Conservation (phyloP, 53 echinoderm and acorn worm genomes). For the Stichopus horrens region DNA sequence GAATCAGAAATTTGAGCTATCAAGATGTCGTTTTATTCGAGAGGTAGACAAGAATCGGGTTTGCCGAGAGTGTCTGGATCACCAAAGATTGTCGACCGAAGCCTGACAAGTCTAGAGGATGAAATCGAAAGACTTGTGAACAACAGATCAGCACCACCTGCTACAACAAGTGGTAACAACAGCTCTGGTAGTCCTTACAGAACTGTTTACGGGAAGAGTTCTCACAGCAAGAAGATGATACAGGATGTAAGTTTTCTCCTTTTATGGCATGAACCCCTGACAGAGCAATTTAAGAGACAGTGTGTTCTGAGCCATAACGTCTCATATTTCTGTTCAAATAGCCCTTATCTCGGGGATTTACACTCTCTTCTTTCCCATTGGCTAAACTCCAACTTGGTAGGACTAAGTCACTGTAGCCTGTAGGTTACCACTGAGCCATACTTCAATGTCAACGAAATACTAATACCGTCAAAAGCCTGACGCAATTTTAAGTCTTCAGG, state of each 20-base stretch:
- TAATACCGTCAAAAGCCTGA: too few relatives aligned
- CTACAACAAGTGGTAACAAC: slow-evolving; percentile 11
- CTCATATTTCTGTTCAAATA: too few relatives aligned
- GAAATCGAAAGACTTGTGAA: slow-evolving; percentile 87
- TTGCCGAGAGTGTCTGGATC: slow-evolving; percentile 71
- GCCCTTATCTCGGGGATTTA: too few relatives aligned
- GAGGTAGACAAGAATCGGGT: slow-evolving; percentile 59
- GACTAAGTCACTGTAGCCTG: too few relatives aligned
- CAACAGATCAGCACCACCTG: slow-evolving; percentile 81
- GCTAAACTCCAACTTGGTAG: too few relatives aligned
- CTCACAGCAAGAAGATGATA: slow-evolving; percentile 74
- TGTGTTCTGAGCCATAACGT: too few relatives aligned
- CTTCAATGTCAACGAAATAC: too few relatives aligned
- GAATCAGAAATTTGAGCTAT: not conserved
- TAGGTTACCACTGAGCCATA: too few relatives aligned
- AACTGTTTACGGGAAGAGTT: not conserved
- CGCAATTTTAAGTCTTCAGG: too few relatives aligned
- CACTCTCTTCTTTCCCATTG: too few relatives aligned
- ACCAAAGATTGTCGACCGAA: slow-evolving; percentile 62
- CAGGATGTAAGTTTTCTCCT: slow-evolving; percentile 77
- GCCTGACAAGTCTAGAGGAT: slow-evolving; percentile 79
- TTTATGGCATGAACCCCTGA: too few relatives aligned
- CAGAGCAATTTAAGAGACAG: too few relatives aligned
- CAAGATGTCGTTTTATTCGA: slow-evolving; percentile 72
- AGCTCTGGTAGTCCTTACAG: slow-evolving; percentile 13